Base-by-base conservation (phyloP, 2,113 vertebrate genomes). In the Menura novaehollandiae region DNA sequence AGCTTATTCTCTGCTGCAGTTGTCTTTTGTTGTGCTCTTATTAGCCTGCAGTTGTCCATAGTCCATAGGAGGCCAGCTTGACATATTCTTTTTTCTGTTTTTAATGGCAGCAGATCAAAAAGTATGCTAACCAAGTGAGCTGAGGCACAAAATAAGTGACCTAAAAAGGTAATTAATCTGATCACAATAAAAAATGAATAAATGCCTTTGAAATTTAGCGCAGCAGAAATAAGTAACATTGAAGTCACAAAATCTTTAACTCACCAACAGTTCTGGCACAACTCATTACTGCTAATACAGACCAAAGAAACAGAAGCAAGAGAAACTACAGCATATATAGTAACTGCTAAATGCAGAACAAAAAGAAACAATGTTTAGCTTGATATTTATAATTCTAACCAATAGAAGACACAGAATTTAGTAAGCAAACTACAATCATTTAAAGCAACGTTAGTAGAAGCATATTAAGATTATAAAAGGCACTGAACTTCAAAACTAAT, bases 131-230 rank as follows among this genome's bases (percentile, higher is more conserved):
- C 19, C 32, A 72, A 83, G 37, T 28, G 15, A 13, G 41, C 4
- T 3, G 1, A 91, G 26, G 27, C 43, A 91, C 66, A 85, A 86
- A 77, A 22, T 26, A 73, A 60, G 35, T 19, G 32, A 24, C 67
- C 55, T 59, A 43, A 87, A 95, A 95, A 92, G 55, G 44, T 89
- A 59, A 89, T 92, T 87, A 91, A 85, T 72, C 41, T 85, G 30
- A 88, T 62, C 37, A 66, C 13, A 53, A 24, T 2, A 75, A 4
- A 18, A 95, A 89, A 75, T 35, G 0, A 93, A 88, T 37, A 72
- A 85, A 76, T 44, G 15, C 13, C 41, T 77, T 64, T 67, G 26
- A 95, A 88, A 81, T 28, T 78, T 68, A 83, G 39, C 8, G n/a
- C 43, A 89, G 35, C 14, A 89, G 23, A 93, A 85, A 62, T 63